These are phyloP conservation scores for Colletes latitarsis DNA, from an alignment of 1,140 invertebrate species.

Conservation along the genomic window DNA sequence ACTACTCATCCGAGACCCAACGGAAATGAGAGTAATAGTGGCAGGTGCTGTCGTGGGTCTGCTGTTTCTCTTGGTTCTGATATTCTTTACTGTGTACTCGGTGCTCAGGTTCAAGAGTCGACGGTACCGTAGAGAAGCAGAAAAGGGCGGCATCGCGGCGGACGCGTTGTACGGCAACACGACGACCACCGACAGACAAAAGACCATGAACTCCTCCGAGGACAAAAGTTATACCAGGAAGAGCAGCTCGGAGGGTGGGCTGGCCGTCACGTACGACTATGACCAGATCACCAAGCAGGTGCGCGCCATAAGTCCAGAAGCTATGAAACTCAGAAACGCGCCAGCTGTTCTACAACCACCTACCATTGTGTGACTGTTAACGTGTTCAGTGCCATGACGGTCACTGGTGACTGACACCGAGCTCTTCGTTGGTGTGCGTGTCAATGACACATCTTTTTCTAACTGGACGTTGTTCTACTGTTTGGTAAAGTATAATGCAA, in stretches of 20 bases:
- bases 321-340: slow-evolving; percentile 78
- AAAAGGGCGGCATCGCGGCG: slow-evolving; percentile 77
- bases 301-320: slow-evolving; percentile 78
- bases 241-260: slow-evolving; percentile 67
- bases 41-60: slow-evolving; percentile 72
- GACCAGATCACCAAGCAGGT: slow-evolving; percentile 76
- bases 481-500: neutral
- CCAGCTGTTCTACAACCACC: slow-evolving; percentile 78
- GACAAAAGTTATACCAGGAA: slow-evolving; percentile 69
- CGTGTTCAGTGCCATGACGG: slow-evolving; percentile 30
- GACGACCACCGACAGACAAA: slow-evolving; percentile 64
- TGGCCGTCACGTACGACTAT: slow-evolving; percentile 78
- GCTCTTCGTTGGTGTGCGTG: neutral
- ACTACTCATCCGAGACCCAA: slow-evolving; percentile 74
- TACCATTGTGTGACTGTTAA: slow-evolving; percentile 74
- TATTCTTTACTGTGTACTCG: slow-evolving; percentile 71
- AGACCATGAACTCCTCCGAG: slow-evolving; percentile 52
- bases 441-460: neutral
- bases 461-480: neutral
- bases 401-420: neutral
- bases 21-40: slow-evolving; percentile 75
- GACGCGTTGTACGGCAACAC: slow-evolving; percentile 74
- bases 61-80: slow-evolving; percentile 73
- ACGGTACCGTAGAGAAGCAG: slow-evolving; percentile 72
- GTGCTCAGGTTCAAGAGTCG: slow-evolving; percentile 70